Conservation (phyloP, 1,140 invertebrate species). For the Phymastichus coffea region DNA sequence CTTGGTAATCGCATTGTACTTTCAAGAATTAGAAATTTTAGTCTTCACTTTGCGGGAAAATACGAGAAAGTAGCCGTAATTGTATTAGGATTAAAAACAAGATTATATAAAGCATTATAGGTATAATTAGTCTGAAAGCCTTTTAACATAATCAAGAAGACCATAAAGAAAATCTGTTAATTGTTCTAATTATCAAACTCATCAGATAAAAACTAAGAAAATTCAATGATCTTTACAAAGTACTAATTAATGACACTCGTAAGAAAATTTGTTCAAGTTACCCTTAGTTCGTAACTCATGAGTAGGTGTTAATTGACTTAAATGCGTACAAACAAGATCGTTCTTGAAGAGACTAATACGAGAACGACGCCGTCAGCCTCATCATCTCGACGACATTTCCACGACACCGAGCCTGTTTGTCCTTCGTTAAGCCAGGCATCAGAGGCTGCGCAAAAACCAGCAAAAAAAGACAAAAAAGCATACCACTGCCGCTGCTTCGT, state of each 20-base stretch:
- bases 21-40: too few species aligned
- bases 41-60: too few species aligned
- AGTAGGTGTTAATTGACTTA: too few species aligned
- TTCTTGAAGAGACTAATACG: too few species aligned
- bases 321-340: too few species aligned
- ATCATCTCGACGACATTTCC: too few species aligned
- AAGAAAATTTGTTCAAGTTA: too few species aligned
- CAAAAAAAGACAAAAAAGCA: not conserved
- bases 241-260: too few species aligned
- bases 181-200: not conserved
- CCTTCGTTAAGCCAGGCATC: conserved; percentile 14
- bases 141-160: not conserved
- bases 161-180: not conserved
- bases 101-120: not conserved
- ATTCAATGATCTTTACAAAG: too few species aligned
- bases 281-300: too few species aligned
- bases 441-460: not conserved
- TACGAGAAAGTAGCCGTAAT: not conserved
- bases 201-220: not conserved
- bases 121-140: not conserved
- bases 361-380: too few species aligned
- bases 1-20: too few species aligned
- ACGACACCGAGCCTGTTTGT: conserved; percentile 1
- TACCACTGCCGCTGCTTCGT: not conserved
- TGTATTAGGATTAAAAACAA: not conserved